Percentiles rank a stretch among this genome's conserved stretches.
Evolutionary conservation across 2,888 invertebrate species (phyloP).

Genomic region (Scaptomyza tumidula): DNA sequence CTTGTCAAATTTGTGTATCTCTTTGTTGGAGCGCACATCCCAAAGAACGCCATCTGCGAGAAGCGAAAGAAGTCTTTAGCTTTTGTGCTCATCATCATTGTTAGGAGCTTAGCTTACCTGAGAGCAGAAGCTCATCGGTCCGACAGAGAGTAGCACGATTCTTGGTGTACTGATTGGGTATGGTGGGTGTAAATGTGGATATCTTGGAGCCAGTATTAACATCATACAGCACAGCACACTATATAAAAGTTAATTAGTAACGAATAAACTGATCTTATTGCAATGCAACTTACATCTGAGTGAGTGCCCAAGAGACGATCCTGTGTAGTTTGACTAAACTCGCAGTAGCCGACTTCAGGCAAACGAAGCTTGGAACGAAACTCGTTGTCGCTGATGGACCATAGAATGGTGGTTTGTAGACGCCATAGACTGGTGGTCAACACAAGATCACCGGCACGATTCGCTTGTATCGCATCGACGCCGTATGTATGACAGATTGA

Average conservation of each 20-base stretch:
- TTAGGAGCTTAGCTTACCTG: slow-evolving; percentile 84
- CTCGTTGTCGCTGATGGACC: slow-evolving; percentile 83
- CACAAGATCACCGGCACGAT: slow-evolving; percentile 90
- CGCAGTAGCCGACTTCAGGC: slow-evolving; percentile 94
- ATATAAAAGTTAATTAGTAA: slow-evolving; percentile 15
- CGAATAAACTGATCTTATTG: neutral
- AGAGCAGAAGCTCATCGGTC: slow-evolving; percentile 96
- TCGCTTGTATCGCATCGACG: slow-evolving; percentile 91
- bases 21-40: slow-evolving; percentile 94
- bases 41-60: slow-evolving; percentile 94
- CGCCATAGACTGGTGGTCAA: slow-evolving; percentile 95
- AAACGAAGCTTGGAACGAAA: slow-evolving; percentile 87
- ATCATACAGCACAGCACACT: slow-evolving; percentile 90
- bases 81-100: neutral
- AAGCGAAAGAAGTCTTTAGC: slow-evolving; percentile 5
- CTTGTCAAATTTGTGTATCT: slow-evolving; percentile 98
- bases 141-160: slow-evolving; percentile 98
- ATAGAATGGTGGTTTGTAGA: slow-evolving; percentile 88
- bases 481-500: slow-evolving; percentile 94
- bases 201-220: slow-evolving; percentile 91
- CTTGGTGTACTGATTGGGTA: slow-evolving; percentile 96
- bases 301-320: slow-evolving; percentile 96
- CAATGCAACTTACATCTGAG: slow-evolving; percentile 86
- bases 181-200: slow-evolving; percentile 90
- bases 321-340: slow-evolving; percentile 94